Base-by-base conservation (phyloP, 2,888 invertebrate species). In the Andrena fulva region DNA sequence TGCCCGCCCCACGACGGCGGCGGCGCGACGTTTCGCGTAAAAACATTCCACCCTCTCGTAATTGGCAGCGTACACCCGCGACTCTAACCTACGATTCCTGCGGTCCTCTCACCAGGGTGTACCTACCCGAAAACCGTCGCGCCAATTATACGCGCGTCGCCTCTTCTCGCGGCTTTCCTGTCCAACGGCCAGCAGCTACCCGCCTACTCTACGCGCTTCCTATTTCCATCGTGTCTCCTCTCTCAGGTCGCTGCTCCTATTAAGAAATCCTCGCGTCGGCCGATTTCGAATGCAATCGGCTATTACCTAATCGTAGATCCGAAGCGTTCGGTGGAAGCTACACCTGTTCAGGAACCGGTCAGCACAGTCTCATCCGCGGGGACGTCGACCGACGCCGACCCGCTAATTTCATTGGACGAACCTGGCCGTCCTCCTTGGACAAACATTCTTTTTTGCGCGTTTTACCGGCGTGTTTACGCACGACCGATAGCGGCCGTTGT, bases 111-210 rank as follows among this genome's bases (percentile, higher is more conserved):
- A 27, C 59, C 20, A 20, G 64, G 29, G 2, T 20, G 20, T 12
- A 20, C 42, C 1, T 10, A 20, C 42, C 1, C 42, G 24, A 52
- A 70, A 70, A 52, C 63, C 35, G n/a, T 8, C 10, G 50, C 64
- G 31, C 81, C 82, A 82, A 82, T 82, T 82, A 82, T 12, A 75
- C 78, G 42, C 79, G 69, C 85, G 74, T 50, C 75, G 68, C 60
- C 63, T 33, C 62, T 54, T 27, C 70, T 24, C 68, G 31, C 12
- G 20, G 24, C 50, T 62, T 48, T 33, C 48, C 48, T n/a, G 12
- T 2, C 33, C 48, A 42, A n/a, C 42, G 60, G n/a, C 42, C 42
- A 42, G n/a, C n/a, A n/a, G 42, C 20, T 42, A 42, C 4, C 42
- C 16, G 42, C 42, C 42, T 16, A 4, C 42, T 42, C 12, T 16